A percentile compares a stretch with the other conserved stretches of the same genome.
These are phyloP conservation scores for Lemur catta DNA, from an alignment of 2,797 vertebrate species.

Conservation along the genomic window DNA sequence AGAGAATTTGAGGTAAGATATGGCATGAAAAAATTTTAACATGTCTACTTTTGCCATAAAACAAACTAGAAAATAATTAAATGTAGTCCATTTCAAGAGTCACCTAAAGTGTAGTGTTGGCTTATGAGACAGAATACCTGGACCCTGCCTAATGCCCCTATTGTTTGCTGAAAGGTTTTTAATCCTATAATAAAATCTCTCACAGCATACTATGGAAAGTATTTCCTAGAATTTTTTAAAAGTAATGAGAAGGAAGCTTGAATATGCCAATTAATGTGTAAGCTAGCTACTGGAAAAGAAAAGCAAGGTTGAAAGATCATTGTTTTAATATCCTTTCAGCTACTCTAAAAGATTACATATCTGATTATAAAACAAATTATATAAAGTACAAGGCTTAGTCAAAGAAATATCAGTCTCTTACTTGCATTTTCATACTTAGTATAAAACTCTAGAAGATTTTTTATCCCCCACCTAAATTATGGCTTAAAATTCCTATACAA, in stretches of 20 bases:
- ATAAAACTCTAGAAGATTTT: background rate
- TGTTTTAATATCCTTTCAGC: conserved; percentile 66
- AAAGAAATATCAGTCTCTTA: conserved; percentile 27
- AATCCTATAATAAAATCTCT: conserved; percentile 54
- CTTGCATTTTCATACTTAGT: background rate
- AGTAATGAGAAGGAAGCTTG: conserved; percentile 63
- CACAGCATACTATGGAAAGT: conserved; percentile 29
- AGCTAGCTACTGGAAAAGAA: conserved; percentile 58
- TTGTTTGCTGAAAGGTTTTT: conserved; percentile 41
- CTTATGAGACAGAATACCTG: background rate
- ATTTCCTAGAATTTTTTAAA: conserved; percentile 74
- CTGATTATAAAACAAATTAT: conserved; percentile 55
- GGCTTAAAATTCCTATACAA: background rate
- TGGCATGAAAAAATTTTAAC: background rate
- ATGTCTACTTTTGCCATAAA: background rate
- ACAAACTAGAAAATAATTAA: conserved; percentile 24
- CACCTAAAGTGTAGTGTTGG: background rate
- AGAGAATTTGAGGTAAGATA: conserved; percentile 14
- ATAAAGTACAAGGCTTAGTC: conserved; percentile 49
- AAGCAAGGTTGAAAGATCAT: conserved; percentile 50
- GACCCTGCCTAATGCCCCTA: background rate
- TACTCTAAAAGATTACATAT: conserved; percentile 62
- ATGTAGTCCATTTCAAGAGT: conserved; percentile 6
- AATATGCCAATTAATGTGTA: conserved; percentile 57
- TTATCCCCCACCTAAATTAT: background rate